These are phyloP conservation scores for Pterophyllum scalare DNA, from an alignment of 2,113 vertebrate species.

Conservation along the genomic window DNA sequence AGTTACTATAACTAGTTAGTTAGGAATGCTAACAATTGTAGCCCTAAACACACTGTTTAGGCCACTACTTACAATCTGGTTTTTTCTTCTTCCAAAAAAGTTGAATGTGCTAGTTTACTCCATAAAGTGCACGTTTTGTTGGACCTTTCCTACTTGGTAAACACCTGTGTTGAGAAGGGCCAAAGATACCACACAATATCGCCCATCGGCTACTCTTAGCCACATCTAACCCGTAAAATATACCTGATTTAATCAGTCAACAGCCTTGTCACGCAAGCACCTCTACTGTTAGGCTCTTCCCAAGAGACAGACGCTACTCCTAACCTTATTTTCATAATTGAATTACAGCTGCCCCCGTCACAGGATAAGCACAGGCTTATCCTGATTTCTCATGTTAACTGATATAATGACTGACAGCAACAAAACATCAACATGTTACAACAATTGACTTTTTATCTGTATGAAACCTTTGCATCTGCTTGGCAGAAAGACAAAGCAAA, in stretches of 20 bases:
- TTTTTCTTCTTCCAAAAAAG: background rate
- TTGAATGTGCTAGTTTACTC: background rate
- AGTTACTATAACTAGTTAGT: background rate
- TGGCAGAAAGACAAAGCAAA: background rate
- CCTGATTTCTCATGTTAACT: background rate
- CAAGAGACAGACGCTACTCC: conserved; percentile 10
- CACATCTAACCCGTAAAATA: background rate
- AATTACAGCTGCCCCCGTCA: conserved; percentile 28
- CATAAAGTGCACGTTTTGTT: background rate
- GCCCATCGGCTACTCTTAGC: background rate
- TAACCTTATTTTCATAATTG: conserved; percentile 39
- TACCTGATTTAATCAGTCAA: background rate
- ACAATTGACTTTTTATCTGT: too few species aligned
- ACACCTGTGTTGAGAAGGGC: background rate
- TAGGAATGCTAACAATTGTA: background rate
- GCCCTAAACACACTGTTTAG: background rate
- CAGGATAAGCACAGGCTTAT: background rate
- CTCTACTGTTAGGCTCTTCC: background rate
- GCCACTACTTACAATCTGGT: background rate
- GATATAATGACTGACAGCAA: background rate
- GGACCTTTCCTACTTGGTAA: background rate
- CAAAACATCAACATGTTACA: background rate
- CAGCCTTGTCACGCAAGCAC: background rate
- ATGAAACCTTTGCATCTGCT: background rate
- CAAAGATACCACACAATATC: background rate